A percentile compares a stretch with the other conserved stretches of the same genome.
Conservation (phyloP, 1,140 invertebrate genomes). For the Aphelenchoides fujianensis region DNA sequence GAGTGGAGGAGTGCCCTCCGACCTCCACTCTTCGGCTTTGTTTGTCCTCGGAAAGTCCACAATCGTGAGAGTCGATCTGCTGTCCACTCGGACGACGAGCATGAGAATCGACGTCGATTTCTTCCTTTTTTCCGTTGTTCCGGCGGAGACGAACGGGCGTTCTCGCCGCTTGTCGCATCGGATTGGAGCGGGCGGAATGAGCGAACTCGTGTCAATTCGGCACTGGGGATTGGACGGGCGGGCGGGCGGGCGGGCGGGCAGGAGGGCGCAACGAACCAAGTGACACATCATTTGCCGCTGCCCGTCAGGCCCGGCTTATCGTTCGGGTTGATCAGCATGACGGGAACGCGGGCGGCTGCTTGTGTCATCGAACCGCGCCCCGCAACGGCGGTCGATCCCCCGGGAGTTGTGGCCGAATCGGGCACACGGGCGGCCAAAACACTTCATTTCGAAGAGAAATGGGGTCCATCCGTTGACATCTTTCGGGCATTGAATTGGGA, state of each 20-base stretch:
- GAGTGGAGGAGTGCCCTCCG: no score
- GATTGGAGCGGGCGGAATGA: no score
- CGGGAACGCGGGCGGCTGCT: not conserved
- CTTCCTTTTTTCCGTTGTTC: not conserved
- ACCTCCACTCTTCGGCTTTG: not conserved
- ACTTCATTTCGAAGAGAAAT: no score
- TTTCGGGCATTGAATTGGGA: no score
- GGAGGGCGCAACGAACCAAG: no score
- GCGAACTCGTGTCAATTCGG: constrained; percentile 4
- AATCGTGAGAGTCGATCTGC: not conserved
- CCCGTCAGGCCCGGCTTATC: no score
- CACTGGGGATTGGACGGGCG: not conserved
- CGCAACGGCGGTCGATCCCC: no score
- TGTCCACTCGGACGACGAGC: not conserved
- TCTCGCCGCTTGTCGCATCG: not conserved
- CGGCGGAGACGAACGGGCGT: not conserved
- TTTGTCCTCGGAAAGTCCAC: not conserved
- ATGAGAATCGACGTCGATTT: not conserved
- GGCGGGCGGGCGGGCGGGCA: no score
- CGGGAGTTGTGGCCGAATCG: no score
- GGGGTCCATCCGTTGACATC: no score
- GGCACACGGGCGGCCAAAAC: no score
- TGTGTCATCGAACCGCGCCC: no score
- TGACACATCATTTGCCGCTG: not conserved
- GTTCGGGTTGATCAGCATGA: not conserved